A percentile compares a stretch with the other conserved stretches of the same genome.
Conservation (phyloP, 2,797 vertebrate species). For the Lagocephalus sceleratus region DNA sequence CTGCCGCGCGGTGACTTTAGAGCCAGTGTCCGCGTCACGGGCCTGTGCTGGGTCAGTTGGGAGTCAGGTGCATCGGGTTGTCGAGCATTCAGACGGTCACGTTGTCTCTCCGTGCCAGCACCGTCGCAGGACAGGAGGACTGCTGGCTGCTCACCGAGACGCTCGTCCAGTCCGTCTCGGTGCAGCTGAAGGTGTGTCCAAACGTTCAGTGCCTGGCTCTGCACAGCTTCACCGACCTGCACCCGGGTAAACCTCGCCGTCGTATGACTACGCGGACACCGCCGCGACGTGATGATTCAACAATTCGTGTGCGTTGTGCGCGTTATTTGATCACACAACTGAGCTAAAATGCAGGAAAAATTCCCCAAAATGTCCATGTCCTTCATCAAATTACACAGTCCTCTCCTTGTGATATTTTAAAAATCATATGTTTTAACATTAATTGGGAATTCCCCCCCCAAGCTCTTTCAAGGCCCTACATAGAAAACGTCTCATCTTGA, state of each 20-base stretch:
- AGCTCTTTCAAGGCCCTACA: not conserved
- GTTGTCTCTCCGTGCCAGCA: too few species aligned
- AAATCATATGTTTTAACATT: too few species aligned
- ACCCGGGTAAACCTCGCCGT: conserved; percentile 78
- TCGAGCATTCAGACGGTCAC: too few species aligned
- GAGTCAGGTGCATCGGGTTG: too few species aligned
- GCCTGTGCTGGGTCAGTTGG: too few species aligned
- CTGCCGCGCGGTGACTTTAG: too few species aligned
- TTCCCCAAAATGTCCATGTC: not conserved
- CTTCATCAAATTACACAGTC: not conserved
- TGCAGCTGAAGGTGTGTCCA: conserved; percentile 91
- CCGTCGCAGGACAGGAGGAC: conserved; percentile 86
- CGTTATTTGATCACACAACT: too few species aligned
- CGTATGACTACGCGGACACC: too few species aligned
- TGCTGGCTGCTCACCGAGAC: conserved; percentile 93
- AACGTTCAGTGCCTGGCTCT: conserved; percentile 91
- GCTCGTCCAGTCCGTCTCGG: conserved; percentile 84
- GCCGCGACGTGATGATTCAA: too few species aligned
- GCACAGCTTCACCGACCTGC: conserved; percentile 94
- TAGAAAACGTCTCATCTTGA: not conserved
- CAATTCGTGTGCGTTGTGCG: too few species aligned
- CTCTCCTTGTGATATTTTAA: not conserved
- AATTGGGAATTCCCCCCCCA: not conserved
- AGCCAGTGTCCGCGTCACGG: not conserved
- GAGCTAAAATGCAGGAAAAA: too few species aligned